Evolutionary conservation across 2,888 invertebrate species (phyloP), one percentile per base, ranked within the genome.

Genomic region (Ephialtes manifestator): DNA sequence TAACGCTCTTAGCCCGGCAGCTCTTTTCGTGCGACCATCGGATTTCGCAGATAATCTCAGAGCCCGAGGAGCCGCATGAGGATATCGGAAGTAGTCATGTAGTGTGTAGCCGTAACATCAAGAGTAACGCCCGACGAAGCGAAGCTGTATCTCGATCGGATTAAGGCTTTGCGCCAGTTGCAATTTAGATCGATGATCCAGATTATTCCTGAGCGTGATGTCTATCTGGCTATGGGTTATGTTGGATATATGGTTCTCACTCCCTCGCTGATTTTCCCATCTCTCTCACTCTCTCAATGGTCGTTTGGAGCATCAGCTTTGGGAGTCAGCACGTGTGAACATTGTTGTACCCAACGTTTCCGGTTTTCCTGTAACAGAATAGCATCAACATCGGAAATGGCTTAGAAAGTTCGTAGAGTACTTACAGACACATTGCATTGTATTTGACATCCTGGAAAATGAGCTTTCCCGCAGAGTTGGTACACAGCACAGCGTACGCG

Each of bases 171-270:
- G 46, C 68, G 68, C 85, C 81, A 82, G 70, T 86, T 82, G 88
- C 81, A 86, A 89, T 89, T 90, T 88, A 89, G 88, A 90, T 89
- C 81, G 86, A 83, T 87, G 78, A 88, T 89, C 87, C 84, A 87
- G 87, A 89, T 89, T 83, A 65, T 74, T 67, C 43, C 65, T 43
- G 74, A 68, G 85, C 85, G 86, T 71, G 81, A 55, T 82, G 87
- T 81, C 84, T 72, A 13, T 55, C 39, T 24, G 4, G 20, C 24
- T 39, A 39, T 39, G 39, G 10, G 39, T 39, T 15, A 5, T 35
- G 31, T 4, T 63, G 4, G 11, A 18, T 15, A 28, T 60, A 35
- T 2, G 11, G 18, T 2, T 39, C 65, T 65, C n/a, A 24, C 39
- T 60, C 46, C 74, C 65, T 71, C 77, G 68, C 39, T 65, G 35